phyloP scores from a whole-genome alignment of 2,888 invertebrate genomes.

The Ephialtes manifestator region DNA sequence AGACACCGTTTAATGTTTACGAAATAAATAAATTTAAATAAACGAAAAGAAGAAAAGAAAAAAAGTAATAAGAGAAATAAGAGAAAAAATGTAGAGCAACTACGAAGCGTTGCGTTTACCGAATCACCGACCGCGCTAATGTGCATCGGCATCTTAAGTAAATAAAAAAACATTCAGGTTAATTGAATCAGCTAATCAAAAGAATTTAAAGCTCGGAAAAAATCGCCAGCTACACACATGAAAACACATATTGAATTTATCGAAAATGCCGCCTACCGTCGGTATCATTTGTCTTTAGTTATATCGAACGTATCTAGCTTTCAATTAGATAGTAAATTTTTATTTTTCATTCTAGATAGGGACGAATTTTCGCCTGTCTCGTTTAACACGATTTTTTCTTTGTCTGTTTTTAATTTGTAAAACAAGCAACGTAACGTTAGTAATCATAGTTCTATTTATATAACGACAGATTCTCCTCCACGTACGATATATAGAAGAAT shows the following conservation, averaged over 20 bases:
- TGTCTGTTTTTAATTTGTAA: slow-evolving; percentile 80
- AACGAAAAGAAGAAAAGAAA: slow-evolving; percentile 16
- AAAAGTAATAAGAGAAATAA: slow-evolving; percentile 18
- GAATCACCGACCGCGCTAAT: slow-evolving; percentile 25
- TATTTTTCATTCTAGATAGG: slow-evolving; percentile 84
- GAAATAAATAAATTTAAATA: slow-evolving; percentile 49
- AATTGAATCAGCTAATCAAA: slow-evolving; percentile 55
- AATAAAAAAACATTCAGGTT: slow-evolving; percentile 47
- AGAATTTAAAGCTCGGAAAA: slow-evolving; percentile 51
- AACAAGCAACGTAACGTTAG: slow-evolving; percentile 77
- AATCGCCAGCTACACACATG: slow-evolving; percentile 53
- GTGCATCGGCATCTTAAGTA: slow-evolving; percentile 40
- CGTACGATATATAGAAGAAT: slow-evolving; percentile 71
- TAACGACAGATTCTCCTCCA: slow-evolving; percentile 77
- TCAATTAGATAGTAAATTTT: slow-evolving; percentile 85
- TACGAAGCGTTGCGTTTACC: slow-evolving; percentile 50
- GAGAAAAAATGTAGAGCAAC: slow-evolving; percentile 44
- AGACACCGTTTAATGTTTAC: slow-evolving; percentile 59
- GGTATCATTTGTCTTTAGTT: slow-evolving; percentile 56
- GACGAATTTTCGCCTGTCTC: slow-evolving; percentile 76
- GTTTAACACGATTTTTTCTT: slow-evolving; percentile 1
- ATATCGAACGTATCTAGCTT: slow-evolving; percentile 77
- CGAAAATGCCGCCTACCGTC: slow-evolving; percentile 46
- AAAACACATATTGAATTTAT: slow-evolving; percentile 56
- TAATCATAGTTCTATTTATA: slow-evolving; percentile 82